phyloP scores from a whole-genome alignment of 2,797 vertebrate genomes.

The Enteromius unitaeniatus region DNA sequence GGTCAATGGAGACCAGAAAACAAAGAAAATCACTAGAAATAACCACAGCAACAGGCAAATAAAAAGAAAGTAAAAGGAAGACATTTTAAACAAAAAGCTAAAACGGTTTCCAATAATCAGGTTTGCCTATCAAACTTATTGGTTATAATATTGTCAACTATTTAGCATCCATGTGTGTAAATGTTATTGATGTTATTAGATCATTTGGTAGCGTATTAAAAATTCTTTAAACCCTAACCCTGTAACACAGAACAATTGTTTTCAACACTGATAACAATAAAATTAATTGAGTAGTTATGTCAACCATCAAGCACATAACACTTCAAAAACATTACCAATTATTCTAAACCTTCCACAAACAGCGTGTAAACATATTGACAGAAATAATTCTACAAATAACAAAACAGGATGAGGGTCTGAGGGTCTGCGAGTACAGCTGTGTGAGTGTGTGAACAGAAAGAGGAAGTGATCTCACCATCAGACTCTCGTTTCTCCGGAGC shows the following conservation, averaged over 20 bases:
- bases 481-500: conserved; percentile 83
- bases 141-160: background rate
- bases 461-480: conserved; percentile 83
- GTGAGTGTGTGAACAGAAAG: conserved; percentile 10
- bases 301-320: too few relatives aligned
- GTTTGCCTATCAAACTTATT: background rate
- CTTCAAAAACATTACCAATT: background rate
- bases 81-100: background rate
- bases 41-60: background rate
- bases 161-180: background rate
- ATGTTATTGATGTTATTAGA: too few relatives aligned
- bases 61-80: background rate
- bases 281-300: background rate
- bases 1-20: conserved; percentile 6
- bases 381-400: background rate
- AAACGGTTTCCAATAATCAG: background rate
- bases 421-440: conserved; percentile 7
- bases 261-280: background rate
- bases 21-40: conserved; percentile 6
- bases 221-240: background rate
- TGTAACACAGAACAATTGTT: background rate
- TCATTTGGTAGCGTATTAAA: background rate
- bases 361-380: background rate
- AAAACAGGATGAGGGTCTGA: background rate
- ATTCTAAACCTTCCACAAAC: background rate